Evolutionary conservation across 1,140 invertebrate species (phyloP).

Genomic region (Papilio glaucus): DNA sequence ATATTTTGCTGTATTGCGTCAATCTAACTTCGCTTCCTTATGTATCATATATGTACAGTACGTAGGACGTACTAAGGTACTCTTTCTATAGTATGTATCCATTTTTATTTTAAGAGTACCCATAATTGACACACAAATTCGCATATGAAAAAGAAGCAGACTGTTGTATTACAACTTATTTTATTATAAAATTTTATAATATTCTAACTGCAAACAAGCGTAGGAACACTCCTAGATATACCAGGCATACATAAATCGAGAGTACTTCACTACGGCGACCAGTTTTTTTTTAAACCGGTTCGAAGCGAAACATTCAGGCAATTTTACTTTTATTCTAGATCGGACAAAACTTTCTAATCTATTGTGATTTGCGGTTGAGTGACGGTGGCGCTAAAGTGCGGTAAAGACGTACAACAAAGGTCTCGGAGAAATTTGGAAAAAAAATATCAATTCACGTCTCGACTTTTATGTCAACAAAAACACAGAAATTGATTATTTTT

Average conservation of each 20-base stretch:
- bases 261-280: neutral
- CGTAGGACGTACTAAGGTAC: no score
- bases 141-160: no score
- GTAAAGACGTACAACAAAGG: neutral
- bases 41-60: no score
- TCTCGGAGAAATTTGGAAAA: neutral
- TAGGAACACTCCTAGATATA: no score
- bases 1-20: neutral
- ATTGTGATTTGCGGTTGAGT: slow-evolving; percentile 33
- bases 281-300: slow-evolving; percentile 31
- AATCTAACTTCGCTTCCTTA: neutral
- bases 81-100: no score
- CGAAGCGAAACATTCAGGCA: neutral
- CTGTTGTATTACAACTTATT: no score
- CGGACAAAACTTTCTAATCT: slow-evolving; percentile 42
- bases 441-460: neutral
- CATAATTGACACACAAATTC: no score
- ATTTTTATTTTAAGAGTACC: no score
- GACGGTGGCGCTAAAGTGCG: neutral
- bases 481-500: neutral
- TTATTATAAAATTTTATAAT: no score
- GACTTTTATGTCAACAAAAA: neutral
- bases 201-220: no score
- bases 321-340: slow-evolving; percentile 14
- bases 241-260: slow-evolving; percentile 2